Evolutionary conservation across 2,113 vertebrate genomes (phyloP).

Genomic region (Hypanus sabinus): DNA sequence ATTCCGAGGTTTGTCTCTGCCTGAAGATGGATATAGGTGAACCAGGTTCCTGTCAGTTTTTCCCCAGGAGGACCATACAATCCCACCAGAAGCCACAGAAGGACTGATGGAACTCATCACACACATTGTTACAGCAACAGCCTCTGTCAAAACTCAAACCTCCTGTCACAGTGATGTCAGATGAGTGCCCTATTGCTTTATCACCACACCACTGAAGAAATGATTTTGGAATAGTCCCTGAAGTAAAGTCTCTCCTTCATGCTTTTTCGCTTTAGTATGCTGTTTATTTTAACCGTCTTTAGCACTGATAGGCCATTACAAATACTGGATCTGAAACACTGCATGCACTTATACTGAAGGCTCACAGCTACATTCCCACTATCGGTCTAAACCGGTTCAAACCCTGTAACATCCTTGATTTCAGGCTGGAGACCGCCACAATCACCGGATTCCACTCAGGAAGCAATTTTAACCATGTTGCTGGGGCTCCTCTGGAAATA

Average conservation of each 20-base stretch:
- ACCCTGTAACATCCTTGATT: not conserved
- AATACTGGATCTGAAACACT: conserved; percentile 18
- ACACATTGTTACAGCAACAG: conserved; percentile 36
- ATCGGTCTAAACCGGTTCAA: not conserved
- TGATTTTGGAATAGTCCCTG: conserved; percentile 36
- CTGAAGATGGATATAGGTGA: conserved; percentile 37
- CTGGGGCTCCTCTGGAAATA: not conserved
- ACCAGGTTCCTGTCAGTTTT: conserved; percentile 37
- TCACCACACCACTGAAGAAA: conserved; percentile 38
- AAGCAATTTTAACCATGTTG: not conserved
- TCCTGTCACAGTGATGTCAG: conserved; percentile 35
- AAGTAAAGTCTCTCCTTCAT: conserved; percentile 32
- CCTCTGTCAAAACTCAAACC: conserved; percentile 36
- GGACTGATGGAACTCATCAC: conserved; percentile 38
- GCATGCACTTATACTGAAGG: not conserved
- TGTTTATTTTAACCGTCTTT: conserved; percentile 35
- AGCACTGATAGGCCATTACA: conserved; percentile 25
- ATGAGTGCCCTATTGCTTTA: conserved; percentile 37
- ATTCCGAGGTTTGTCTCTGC: conserved; percentile 34
- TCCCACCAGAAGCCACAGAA: conserved; percentile 35
- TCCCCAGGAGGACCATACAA: conserved; percentile 6
- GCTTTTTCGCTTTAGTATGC: conserved; percentile 32
- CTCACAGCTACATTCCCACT: conserved; percentile 12
- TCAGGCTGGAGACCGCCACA: not conserved
- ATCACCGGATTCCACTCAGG: not conserved